Conservation (phyloP, 2,797 vertebrate species). For the Glossophaga mutica region DNA sequence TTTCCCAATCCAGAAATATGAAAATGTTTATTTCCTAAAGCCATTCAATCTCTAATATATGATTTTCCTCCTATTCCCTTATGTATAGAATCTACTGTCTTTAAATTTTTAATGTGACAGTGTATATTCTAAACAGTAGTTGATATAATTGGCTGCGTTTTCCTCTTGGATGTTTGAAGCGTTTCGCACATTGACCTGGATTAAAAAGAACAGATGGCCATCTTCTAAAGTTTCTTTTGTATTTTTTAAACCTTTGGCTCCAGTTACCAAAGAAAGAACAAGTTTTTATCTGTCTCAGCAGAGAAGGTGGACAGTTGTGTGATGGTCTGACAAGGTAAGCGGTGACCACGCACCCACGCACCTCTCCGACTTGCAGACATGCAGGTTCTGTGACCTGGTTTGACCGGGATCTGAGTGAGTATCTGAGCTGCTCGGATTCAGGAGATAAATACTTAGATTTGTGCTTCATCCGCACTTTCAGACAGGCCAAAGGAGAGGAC, state of each 20-base stretch:
- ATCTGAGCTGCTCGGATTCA: slow-evolving; percentile 19
- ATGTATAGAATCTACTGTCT: neutral
- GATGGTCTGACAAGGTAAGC: neutral
- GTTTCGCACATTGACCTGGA: neutral
- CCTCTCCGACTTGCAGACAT: neutral
- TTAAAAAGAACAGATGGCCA: slow-evolving; percentile 16
- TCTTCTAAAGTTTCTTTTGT: slow-evolving; percentile 46
- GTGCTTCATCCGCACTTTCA: slow-evolving; percentile 55
- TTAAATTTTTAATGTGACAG: neutral
- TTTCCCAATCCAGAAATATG: neutral
- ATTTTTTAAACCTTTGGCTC: slow-evolving; percentile 31
- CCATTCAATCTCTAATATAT: neutral
- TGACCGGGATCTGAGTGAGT: slow-evolving; percentile 36
- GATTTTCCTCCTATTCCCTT: neutral
- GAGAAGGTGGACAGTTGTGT: neutral
- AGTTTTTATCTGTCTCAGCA: slow-evolving; percentile 30
- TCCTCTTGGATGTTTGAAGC: neutral
- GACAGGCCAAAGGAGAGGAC: neutral
- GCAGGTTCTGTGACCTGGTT: slow-evolving; percentile 47
- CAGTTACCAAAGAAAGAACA: neutral
- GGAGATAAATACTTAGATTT: slow-evolving; percentile 30
- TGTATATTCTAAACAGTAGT: neutral
- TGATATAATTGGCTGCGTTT: neutral
- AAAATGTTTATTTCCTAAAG: neutral
- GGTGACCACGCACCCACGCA: neutral